Evolutionary conservation across 2,888 invertebrate genomes (phyloP), one percentile per base, ranked within the genome.

Genomic region (Hyles lineata): DNA sequence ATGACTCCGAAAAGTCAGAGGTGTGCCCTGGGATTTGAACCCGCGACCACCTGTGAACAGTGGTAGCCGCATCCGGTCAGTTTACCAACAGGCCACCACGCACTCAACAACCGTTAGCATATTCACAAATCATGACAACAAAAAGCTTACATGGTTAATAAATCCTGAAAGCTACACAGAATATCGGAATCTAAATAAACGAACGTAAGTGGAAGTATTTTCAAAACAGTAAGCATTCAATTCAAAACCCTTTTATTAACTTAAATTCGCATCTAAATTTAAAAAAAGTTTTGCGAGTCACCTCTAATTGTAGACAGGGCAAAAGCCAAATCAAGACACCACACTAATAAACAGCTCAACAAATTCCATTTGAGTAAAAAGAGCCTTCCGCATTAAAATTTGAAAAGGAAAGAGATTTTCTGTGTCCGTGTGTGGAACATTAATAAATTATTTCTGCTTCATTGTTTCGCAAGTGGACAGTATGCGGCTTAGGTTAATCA

Each of bases 401-500:
- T 35, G 52, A 52, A 43, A 19, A 19, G 15, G 58, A 74, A 72
- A 72, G 70, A 63, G 70, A 76, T 58, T 75, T 76, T 72, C 73
- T 70, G 61, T 72, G 70, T 75, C 69, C 72, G 73, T 71, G 35
- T 75, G 73, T 71, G 70, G 73, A 73, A 63, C 35, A 35, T 61
- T 73, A 76, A 75, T 82, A 75, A 78, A 77, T 79, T 75, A 81
- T 82, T 78, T 76, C 76, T 72, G 59, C 23, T 74, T 76, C 75
- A 79, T 80, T 75, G 74, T 73, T 74, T 69, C 70, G 76, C 76
- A 77, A 78, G 74, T 76, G 75, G 74, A 72, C 74, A 72, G 58
- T 71, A 70, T 74, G 76, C 70, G 75, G 75, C 76, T 75, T 72
- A 74, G 70, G 74, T 69, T 77, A 75, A 79, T 77, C 74, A 74